Evolutionary conservation across 2,888 invertebrate genomes (phyloP).

Genomic region (Cataglyphis altisquamis): DNA sequence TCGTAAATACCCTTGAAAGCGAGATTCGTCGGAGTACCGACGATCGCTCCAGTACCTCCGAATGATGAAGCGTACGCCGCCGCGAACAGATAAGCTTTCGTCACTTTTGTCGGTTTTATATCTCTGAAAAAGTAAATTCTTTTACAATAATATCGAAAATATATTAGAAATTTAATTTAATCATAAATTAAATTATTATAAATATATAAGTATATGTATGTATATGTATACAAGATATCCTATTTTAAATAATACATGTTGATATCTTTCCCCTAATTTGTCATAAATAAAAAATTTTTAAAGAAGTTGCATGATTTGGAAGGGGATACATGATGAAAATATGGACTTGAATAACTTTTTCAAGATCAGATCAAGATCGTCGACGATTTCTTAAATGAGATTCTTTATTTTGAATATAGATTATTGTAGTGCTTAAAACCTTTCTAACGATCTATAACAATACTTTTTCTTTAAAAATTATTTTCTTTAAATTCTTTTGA

Average conservation of each 20-base stretch:
- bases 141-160: not conserved
- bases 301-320: not conserved
- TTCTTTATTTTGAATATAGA: too few species aligned
- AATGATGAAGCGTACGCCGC: slow-evolving; percentile 82
- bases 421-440: too few species aligned
- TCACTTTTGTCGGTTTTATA: slow-evolving; percentile 69
- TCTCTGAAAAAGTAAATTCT: slow-evolving; percentile 29
- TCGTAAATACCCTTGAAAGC: slow-evolving; percentile 83
- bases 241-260: not conserved
- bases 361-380: too few species aligned
- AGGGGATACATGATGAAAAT: not conserved
- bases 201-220: too few species aligned
- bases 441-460: too few species aligned
- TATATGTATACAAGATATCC: too few species aligned
- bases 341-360: not conserved
- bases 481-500: too few species aligned
- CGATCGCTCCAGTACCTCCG: slow-evolving; percentile 84
- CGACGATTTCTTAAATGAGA: too few species aligned
- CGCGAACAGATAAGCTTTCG: slow-evolving; percentile 76
- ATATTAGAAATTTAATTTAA: not conserved
- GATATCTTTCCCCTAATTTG: not conserved
- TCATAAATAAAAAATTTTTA: not conserved
- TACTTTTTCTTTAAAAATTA: too few species aligned
- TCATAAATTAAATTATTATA: not conserved
- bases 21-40: slow-evolving; percentile 85